Conservation (phyloP, 2,888 invertebrate genomes). For the Amphimallon solstitiale region DNA sequence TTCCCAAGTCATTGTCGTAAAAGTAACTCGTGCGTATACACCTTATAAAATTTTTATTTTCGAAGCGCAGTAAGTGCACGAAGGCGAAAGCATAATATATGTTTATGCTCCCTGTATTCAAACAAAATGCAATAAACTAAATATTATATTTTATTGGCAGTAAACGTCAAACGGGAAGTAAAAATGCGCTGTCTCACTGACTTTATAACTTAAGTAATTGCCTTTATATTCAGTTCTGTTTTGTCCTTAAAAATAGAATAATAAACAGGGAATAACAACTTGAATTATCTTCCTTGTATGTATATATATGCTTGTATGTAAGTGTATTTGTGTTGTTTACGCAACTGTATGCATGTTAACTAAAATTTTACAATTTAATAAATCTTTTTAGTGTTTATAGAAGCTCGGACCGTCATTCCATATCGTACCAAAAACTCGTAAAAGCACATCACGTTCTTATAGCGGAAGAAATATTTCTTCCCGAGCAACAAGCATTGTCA, state of each 20-base stretch:
- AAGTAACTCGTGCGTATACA: constrained; percentile 17
- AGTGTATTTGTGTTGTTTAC: neutral
- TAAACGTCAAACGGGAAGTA: constrained; percentile 54
- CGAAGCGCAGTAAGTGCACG: constrained; percentile 24
- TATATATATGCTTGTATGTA: constrained; percentile 4
- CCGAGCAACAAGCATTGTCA: no score
- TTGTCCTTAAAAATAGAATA: constrained; percentile 18
- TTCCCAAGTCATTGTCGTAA: constrained; percentile 17
- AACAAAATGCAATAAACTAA: constrained; percentile 54
- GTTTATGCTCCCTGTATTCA: constrained; percentile 37
- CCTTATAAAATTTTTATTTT: constrained; percentile 34
- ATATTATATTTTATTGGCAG: constrained; percentile 55
- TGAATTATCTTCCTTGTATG: constrained; percentile 17
- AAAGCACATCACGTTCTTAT: no score
- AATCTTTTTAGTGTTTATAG: no score
- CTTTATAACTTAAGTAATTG: constrained; percentile 33
- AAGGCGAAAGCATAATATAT: constrained; percentile 27
- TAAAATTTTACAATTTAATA: no score
- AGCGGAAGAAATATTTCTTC: no score
- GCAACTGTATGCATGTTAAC: no score
- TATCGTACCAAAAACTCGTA: no score
- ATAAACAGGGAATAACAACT: constrained; percentile 6
- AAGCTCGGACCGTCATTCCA: no score
- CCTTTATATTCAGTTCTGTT: constrained; percentile 16
- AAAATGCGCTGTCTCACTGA: constrained; percentile 44